Percentiles rank a stretch among this genome's conserved stretches.
phyloP scores from a whole-genome alignment of 1,140 invertebrate genomes.

The Platorchestia sp. region DNA sequence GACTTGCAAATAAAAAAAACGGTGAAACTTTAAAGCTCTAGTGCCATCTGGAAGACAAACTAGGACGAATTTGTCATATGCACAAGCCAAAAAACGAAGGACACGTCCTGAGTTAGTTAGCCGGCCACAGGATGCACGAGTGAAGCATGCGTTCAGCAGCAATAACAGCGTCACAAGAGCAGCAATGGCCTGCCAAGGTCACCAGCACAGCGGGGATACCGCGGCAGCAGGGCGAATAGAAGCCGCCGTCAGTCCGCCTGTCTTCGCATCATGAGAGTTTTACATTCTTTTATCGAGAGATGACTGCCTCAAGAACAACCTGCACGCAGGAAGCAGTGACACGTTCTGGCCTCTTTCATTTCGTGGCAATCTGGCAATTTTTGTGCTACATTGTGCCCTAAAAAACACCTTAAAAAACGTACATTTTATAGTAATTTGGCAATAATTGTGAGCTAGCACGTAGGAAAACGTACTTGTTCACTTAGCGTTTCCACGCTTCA shows the following conservation, averaged over 20 bases:
- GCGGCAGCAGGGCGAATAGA: background rate
- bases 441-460: too few relatives aligned
- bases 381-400: background rate
- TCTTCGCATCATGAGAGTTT: background rate
- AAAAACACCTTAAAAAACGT: background rate
- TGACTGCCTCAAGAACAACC: background rate
- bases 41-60: background rate
- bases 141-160: background rate
- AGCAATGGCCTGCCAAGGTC: slow-evolving; percentile 7
- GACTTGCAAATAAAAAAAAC: background rate
- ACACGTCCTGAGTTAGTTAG: background rate
- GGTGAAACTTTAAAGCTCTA: background rate
- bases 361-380: background rate
- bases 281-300: background rate
- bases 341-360: background rate
- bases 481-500: background rate
- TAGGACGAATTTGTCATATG: background rate
- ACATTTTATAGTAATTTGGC: too few relatives aligned
- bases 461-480: background rate
- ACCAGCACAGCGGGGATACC: background rate
- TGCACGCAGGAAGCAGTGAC: background rate
- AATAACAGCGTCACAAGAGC: background rate
- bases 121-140: background rate
- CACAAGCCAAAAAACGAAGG: background rate
- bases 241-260: background rate